Evolutionary conservation across 2,113 vertebrate genomes (phyloP).

Genomic region (Puffinus mauretanicus): DNA sequence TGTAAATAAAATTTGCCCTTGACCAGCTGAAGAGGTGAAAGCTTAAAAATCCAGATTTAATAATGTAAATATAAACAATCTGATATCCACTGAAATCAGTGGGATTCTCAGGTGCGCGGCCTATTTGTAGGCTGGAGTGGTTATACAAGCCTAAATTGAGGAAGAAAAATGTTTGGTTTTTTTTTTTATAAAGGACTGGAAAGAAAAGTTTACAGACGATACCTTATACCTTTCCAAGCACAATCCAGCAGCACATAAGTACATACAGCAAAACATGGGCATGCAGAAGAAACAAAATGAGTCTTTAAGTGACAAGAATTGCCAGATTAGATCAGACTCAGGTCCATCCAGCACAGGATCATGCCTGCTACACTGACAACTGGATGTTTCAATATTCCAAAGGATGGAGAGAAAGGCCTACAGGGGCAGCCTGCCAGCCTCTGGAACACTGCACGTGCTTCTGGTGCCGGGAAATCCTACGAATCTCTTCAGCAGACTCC

Average conservation of each 20-base stretch:
- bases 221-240: background rate
- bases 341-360: background rate
- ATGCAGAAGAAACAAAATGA: background rate
- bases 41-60: background rate
- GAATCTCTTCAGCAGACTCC: background rate
- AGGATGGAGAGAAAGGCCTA: background rate
- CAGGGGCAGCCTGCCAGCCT: background rate
- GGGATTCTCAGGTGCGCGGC: background rate
- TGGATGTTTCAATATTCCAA: background rate
- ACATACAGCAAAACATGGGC: background rate
- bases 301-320: background rate
- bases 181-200: background rate
- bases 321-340: background rate
- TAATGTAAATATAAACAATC: background rate
- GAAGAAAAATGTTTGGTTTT: background rate
- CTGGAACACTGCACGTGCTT: background rate
- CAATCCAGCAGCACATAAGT: background rate
- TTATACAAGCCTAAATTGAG: rapidly evolving
- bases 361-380: background rate
- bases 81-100: background rate
- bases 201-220: background rate
- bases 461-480: background rate
- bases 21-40: background rate
- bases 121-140: background rate
- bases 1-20: background rate